Percentiles rank a stretch among this genome's conserved stretches.
phyloP scores from a whole-genome alignment of 2,888 invertebrate genomes.

The Aquatica leii region DNA sequence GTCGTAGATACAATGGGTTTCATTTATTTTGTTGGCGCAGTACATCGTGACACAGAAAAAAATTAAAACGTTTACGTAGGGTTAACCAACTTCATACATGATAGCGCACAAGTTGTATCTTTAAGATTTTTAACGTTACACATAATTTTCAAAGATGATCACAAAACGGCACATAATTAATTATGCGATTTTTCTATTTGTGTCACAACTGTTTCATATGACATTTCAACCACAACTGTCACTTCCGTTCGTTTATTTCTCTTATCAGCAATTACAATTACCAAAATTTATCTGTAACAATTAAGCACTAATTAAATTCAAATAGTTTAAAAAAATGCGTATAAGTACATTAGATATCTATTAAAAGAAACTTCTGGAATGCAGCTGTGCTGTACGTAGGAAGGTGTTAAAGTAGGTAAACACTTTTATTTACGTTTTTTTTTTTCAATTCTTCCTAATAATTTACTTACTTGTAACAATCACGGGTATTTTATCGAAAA shows the following conservation, averaged over 20 bases:
- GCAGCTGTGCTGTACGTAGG: constrained; percentile 7
- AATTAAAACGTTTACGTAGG: constrained; percentile 50
- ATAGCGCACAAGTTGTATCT: constrained; percentile 50
- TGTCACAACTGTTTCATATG: constrained; percentile 43
- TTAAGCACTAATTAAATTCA: background rate
- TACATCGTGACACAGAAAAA: constrained; percentile 48
- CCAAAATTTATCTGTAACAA: background rate
- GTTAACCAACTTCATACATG: constrained; percentile 61
- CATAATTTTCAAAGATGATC: constrained; percentile 47
- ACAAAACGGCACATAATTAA: constrained; percentile 13
- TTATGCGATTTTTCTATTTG: constrained; percentile 17
- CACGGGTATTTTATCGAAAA: background rate
- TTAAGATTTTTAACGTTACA: constrained; percentile 43
- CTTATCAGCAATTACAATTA: background rate
- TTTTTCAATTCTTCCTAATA: background rate
- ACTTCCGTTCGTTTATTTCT: constrained; percentile 8
- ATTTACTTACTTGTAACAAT: background rate
- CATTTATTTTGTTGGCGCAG: constrained; percentile 46
- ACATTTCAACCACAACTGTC: constrained; percentile 39
- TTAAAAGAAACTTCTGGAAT: constrained; percentile 13
- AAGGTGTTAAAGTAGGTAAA: background rate
- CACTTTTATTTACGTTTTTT: background rate
- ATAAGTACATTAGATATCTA: too few relatives aligned
- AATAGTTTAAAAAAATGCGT: background rate
- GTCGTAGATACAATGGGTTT: constrained; percentile 56